Evolutionary conservation across 2,113 vertebrate species (phyloP).

Genomic region (Erinaceus europaeus): DNA sequence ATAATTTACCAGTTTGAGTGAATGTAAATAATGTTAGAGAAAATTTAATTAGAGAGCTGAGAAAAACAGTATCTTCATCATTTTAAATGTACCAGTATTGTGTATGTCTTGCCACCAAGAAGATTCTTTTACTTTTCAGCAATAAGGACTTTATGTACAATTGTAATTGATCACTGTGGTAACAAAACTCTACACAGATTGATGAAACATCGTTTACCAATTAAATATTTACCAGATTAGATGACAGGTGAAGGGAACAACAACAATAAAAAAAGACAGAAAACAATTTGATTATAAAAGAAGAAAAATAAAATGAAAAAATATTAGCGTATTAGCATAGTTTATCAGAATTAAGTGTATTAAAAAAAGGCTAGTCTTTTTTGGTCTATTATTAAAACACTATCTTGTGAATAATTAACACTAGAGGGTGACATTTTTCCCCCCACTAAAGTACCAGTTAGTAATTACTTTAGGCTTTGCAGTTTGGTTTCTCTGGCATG

Average conservation of each 20-base stretch:
- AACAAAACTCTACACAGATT: constrained; percentile 76
- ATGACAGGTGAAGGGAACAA: constrained; percentile 48
- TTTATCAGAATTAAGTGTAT: constrained; percentile 69
- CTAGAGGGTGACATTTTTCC: constrained; percentile 23
- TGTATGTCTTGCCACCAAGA: constrained; percentile 76
- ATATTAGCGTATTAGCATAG: constrained; percentile 25
- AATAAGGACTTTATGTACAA: constrained; percentile 65
- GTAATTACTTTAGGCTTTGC: background rate
- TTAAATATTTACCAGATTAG: constrained; percentile 57
- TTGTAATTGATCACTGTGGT: constrained; percentile 66
- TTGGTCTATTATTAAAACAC: constrained; percentile 69
- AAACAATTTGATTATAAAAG: constrained; percentile 61
- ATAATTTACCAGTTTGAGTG: constrained; percentile 53
- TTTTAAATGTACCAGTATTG: constrained; percentile 48
- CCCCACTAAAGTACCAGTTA: background rate
- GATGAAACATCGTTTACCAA: constrained; percentile 71
- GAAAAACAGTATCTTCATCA: constrained; percentile 58
- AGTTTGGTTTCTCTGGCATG: background rate
- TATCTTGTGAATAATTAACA: constrained; percentile 56
- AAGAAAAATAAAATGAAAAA: constrained; percentile 63
- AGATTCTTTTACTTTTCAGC: constrained; percentile 77
- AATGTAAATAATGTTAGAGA: constrained; percentile 56
- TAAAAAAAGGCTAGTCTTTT: constrained; percentile 73
- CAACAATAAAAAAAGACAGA: constrained; percentile 53
- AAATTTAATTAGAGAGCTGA: constrained; percentile 40